Evolutionary conservation across 2,113 vertebrate genomes (phyloP).

Genomic region (Etheostoma spectabile): DNA sequence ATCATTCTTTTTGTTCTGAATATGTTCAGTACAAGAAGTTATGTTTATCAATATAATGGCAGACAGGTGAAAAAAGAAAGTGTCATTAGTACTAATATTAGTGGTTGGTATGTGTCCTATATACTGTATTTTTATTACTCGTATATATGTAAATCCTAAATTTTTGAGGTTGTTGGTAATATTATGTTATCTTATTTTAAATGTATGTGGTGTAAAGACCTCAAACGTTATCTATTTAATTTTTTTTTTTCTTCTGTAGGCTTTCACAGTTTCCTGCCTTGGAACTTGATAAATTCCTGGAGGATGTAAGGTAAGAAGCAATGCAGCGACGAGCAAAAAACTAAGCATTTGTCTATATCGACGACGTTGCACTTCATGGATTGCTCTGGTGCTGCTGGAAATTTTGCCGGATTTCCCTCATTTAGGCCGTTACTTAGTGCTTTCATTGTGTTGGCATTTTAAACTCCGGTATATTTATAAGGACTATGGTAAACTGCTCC

Average conservation of each 20-base stretch:
- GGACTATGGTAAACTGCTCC: no score
- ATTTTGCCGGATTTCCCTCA: no score
- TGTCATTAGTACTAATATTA: background rate
- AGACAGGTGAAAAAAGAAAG: background rate
- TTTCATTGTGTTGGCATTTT: no score
- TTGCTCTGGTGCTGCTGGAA: no score
- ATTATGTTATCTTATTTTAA: background rate
- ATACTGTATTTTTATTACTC: background rate
- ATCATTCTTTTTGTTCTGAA: background rate
- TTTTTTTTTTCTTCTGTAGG: slow-evolving; percentile 74
- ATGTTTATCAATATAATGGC: background rate
- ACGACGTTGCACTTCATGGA: no score
- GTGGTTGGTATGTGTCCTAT: background rate
- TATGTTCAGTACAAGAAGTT: background rate
- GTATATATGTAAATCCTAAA: background rate
- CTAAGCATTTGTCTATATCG: background rate
- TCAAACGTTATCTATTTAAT: background rate
- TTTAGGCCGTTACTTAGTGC: no score
- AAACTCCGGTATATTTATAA: no score
- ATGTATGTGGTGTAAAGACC: background rate
- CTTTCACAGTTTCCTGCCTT: slow-evolving; percentile 96
- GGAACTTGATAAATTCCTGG: slow-evolving; percentile 97
- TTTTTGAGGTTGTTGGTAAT: background rate
- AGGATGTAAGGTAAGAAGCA: slow-evolving; percentile 93
- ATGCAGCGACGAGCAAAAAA: background rate